These are phyloP conservation scores for Pilophorus perplexus DNA, from an alignment of 2,888 invertebrate species.

Conservation along the genomic window DNA sequence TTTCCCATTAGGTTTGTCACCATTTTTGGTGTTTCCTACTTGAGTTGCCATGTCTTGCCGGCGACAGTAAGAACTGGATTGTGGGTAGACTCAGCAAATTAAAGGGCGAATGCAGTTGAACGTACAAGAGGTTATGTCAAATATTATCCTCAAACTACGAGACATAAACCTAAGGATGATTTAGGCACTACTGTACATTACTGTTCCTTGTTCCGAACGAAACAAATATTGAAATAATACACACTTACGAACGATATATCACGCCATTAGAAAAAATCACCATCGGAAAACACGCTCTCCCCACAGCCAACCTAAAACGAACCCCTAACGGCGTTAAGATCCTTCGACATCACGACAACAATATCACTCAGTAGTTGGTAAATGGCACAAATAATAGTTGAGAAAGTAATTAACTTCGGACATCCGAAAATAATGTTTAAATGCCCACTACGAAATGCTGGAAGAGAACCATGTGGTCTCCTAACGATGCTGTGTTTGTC, in stretches of 20 bases:
- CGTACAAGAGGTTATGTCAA: not conserved
- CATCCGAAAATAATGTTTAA: too few relatives aligned
- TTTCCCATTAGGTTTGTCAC: conserved; percentile 25
- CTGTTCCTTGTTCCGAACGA: too few relatives aligned
- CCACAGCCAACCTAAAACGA: not conserved
- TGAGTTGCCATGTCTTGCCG: conserved; percentile 17
- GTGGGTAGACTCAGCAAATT: not conserved
- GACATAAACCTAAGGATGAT: not conserved
- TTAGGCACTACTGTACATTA: too few relatives aligned
- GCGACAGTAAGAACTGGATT: too few relatives aligned
- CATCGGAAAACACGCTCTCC: not conserved
- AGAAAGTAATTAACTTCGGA: too few relatives aligned
- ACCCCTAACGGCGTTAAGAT: not conserved
- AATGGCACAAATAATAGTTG: not conserved
- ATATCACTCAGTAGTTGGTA: not conserved
- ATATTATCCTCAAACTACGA: not conserved
- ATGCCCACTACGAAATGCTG: not conserved
- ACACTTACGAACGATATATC: too few relatives aligned
- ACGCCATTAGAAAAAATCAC: not conserved
- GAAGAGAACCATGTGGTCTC: conserved; percentile 29
- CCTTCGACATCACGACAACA: not conserved
- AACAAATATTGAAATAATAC: too few relatives aligned
- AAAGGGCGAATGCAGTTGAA: too few relatives aligned
- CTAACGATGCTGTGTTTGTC: conserved; percentile 22
- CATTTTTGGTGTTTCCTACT: conserved; percentile 1